Evolutionary conservation across 2,797 vertebrate species (phyloP).

Genomic region (Erpetoichthys calabaricus): DNA sequence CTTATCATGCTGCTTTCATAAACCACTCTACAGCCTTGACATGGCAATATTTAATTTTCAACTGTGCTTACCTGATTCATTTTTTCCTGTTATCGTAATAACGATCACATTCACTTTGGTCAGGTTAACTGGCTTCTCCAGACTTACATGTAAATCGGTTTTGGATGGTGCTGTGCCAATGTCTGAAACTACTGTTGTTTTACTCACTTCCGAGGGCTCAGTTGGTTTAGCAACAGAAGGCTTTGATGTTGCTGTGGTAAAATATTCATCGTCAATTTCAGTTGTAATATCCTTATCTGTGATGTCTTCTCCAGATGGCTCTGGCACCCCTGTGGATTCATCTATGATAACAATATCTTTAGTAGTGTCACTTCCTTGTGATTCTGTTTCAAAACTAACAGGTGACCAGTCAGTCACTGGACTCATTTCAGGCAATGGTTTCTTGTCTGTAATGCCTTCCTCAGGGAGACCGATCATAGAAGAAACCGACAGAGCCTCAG

Average conservation of each 20-base stretch:
- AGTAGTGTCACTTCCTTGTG: slow-evolving; percentile 37
- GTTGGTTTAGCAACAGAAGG: slow-evolving; percentile 28
- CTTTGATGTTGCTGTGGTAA: slow-evolving; percentile 34
- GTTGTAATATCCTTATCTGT: slow-evolving; percentile 28
- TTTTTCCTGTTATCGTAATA: slow-evolving; percentile 49
- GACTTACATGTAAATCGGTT: slow-evolving; percentile 24
- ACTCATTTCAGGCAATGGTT: slow-evolving; percentile 1
- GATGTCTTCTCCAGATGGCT: slow-evolving; percentile 29
- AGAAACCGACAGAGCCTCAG: neutral
- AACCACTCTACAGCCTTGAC: no score
- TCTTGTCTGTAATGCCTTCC: neutral
- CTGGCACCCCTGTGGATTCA: slow-evolving; percentile 46
- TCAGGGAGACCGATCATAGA: neutral
- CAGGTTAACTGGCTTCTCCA: slow-evolving; percentile 11
- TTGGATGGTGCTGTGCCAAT: slow-evolving; percentile 32
- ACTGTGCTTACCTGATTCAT: slow-evolving; percentile 64
- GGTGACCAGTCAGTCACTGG: slow-evolving; percentile 14
- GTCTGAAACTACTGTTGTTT: slow-evolving; percentile 30
- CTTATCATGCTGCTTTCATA: no score
- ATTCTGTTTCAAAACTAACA: slow-evolving; percentile 21
- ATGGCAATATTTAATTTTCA: no score
- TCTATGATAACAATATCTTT: slow-evolving; percentile 40
- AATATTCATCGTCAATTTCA: slow-evolving; percentile 52
- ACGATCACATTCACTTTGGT: slow-evolving; percentile 39
- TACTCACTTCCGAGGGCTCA: slow-evolving; percentile 20